phyloP scores from a whole-genome alignment of 2,888 invertebrate genomes.

The Pristionchus exspectatus region DNA sequence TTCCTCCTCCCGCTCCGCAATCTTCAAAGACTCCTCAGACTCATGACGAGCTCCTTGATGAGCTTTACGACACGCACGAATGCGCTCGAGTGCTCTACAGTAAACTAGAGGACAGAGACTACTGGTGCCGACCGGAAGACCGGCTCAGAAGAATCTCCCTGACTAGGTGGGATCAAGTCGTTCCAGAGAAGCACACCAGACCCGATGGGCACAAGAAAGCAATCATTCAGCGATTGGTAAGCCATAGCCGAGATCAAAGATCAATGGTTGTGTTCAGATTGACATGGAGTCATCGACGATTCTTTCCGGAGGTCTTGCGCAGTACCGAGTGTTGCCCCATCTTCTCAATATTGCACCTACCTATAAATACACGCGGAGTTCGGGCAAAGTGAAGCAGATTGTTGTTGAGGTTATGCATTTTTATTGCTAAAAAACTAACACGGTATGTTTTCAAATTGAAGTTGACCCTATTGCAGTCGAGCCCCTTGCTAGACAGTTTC shows the following conservation, averaged over 20 bases:
- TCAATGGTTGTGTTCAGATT: not conserved
- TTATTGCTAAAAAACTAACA: no score
- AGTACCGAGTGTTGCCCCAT: not conserved
- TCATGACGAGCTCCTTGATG: not conserved
- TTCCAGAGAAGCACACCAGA: not conserved
- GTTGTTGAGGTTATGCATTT: not conserved
- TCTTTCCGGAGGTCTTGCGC: not conserved
- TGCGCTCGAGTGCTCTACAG: not conserved
- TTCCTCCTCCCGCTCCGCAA: not conserved
- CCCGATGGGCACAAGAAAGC: not conserved
- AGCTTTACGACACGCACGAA: not conserved
- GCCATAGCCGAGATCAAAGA: not conserved
- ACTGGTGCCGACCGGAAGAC: not conserved
- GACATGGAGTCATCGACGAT: not conserved
- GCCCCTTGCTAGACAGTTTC: not conserved
- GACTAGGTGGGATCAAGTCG: not conserved
- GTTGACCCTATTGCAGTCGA: not conserved
- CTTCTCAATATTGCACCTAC: not conserved
- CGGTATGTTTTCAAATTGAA: not conserved
- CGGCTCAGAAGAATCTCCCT: not conserved
- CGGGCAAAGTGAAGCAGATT: not conserved
- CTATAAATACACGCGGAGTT: not conserved
- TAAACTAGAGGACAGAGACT: not conserved
- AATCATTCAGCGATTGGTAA: not conserved
- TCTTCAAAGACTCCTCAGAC: not conserved